A percentile compares a stretch with the other conserved stretches of the same genome.
Conservation (phyloP, 2,797 vertebrate species). For the Melopsittacus undulatus region DNA sequence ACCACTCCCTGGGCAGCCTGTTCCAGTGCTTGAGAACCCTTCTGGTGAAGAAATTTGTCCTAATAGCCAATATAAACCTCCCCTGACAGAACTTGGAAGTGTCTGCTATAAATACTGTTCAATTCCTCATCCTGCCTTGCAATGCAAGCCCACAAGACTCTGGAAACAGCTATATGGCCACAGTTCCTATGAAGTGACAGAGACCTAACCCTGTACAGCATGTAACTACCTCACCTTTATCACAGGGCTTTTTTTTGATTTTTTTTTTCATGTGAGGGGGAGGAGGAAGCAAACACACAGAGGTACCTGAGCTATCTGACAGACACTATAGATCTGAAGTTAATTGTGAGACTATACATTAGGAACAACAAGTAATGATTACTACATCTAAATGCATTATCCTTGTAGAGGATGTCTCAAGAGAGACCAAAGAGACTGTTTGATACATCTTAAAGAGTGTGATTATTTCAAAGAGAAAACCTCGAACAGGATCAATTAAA, state of each 20-base stretch:
- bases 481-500: background rate
- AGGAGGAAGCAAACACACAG: background rate
- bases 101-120: background rate
- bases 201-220: background rate
- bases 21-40: background rate
- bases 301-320: background rate
- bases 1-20: background rate
- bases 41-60: background rate
- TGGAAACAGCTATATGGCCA: accelerated
- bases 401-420: background rate
- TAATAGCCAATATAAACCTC: background rate
- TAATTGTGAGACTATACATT: background rate
- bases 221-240: background rate
- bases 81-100: background rate
- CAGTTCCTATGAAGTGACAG: background rate
- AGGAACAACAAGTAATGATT: background rate
- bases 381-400: background rate
- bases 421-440: background rate
- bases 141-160: background rate
- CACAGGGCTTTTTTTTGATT: background rate
- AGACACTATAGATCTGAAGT: background rate
- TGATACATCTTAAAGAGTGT: background rate
- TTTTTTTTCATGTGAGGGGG: background rate
- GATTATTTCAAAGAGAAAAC: background rate
- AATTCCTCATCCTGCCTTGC: background rate